Base-by-base conservation (phyloP, 2,888 invertebrate species). In the Quadriops clusia region DNA sequence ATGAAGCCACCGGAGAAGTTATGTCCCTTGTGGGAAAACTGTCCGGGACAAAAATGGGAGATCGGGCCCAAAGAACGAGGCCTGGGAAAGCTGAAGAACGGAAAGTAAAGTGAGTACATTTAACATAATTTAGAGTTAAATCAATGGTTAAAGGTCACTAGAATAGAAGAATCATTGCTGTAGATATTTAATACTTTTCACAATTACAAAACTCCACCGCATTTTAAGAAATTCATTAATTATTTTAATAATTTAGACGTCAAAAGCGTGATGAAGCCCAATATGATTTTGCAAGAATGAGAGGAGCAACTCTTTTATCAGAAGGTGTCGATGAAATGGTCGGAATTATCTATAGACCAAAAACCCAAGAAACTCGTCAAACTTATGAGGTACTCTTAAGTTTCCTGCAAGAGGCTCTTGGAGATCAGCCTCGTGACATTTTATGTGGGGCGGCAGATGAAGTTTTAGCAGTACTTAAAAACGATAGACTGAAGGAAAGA, bases 1-100 rank as follows among this genome's bases (percentile, higher is more conserved):
- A 98, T 91, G 98, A 99, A 64, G 94, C 98, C 0, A 98, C 98
- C 0, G 95, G 98, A 12, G 98, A 99, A 64, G 98, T 98, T 43
- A 74, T 95, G 62, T 89, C 97, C 33, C 73, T 99, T 45, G 82
- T 86, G 23, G 91, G 93, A 4, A 91, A 91, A 58, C 67, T 97
- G 22, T 70, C 69, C 2, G 89, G 89, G 0, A 87, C 90, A 0
- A 74, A 82, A 39, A 99, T 99, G 98, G 98, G 98, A 0, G 98
- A 98, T 61, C 72, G 90, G 28, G 89, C 90, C 31, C 83, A 90
- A 56, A 71, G 94, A 38, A 85, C 85, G 0, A 85, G 85, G 55
- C 97, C 97, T 1, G 90, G 89, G 25, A 85, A 85, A 58, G 86
- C 87, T 3, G 91, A 93, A 49, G 91, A 94, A 58, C 71, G 90